A percentile compares a stretch with the other conserved stretches of the same genome.
Evolutionary conservation across 2,113 vertebrate genomes (phyloP).

Genomic region (Probosciger aterrimus): DNA sequence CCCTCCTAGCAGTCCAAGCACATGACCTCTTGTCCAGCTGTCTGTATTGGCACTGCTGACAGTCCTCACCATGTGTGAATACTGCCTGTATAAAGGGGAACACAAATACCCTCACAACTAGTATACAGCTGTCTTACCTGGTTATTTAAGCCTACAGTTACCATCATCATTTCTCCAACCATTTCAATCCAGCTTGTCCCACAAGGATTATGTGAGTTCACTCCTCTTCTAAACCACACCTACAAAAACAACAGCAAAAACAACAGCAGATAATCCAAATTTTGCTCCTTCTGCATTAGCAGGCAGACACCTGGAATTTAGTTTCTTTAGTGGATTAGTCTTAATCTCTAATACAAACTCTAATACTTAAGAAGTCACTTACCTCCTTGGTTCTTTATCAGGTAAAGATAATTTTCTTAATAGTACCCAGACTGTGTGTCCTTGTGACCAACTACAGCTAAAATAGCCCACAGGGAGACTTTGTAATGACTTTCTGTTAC

Average conservation of each 20-base stretch:
- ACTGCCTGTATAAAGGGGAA: background rate
- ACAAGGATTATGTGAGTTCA: conserved; percentile 92
- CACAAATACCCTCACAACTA: background rate
- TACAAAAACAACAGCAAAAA: conserved; percentile 50
- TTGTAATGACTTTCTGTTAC: background rate
- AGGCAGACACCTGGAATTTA: background rate
- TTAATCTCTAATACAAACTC: background rate
- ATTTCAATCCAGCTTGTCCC: conserved; percentile 97
- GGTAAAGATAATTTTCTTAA: background rate
- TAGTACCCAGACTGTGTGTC: background rate
- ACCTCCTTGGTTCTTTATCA: background rate
- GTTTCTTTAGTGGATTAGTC: background rate
- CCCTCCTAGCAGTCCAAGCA: background rate
- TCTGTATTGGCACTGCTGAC: background rate
- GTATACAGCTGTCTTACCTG: conserved; percentile 77
- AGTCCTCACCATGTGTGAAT: rapidly evolving
- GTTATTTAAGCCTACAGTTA: conserved; percentile 91
- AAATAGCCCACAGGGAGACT: background rate
- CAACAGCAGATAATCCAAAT: background rate
- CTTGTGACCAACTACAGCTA: background rate
- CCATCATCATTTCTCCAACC: conserved; percentile 94
- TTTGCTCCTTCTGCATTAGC: background rate
- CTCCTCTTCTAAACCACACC: conserved; percentile 97
- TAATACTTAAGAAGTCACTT: background rate
- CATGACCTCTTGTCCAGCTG: background rate